These are phyloP conservation scores for Garrulus glandarius DNA, from an alignment of 2,797 vertebrate species.

Conservation along the genomic window DNA sequence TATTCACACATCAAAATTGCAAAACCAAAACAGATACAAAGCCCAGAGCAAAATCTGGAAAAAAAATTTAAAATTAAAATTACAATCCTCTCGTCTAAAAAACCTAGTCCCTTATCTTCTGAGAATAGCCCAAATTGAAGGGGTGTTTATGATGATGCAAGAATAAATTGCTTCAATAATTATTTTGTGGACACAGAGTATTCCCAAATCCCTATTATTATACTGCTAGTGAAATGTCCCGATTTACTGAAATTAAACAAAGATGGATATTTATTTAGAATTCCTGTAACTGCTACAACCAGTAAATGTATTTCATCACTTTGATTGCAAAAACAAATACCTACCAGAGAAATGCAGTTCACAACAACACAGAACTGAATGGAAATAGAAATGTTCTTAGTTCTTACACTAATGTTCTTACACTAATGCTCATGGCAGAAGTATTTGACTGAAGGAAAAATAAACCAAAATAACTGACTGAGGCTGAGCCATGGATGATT, in stretches of 20 bases:
- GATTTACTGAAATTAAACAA: slow-evolving; percentile 63
- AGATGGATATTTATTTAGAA: slow-evolving; percentile 60
- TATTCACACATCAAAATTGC: not conserved
- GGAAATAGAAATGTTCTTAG: slow-evolving; percentile 20
- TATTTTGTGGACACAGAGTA: not conserved
- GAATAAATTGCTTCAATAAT: slow-evolving; percentile 49
- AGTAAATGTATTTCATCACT: slow-evolving; percentile 60
- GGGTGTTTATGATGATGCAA: not conserved
- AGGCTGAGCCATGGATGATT: not conserved
- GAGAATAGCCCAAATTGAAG: slow-evolving; percentile 11
- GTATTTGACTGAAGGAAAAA: not conserved
- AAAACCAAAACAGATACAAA: not conserved
- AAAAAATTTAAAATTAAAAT: not conserved
- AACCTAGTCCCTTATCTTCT: slow-evolving; percentile 19
- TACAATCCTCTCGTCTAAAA: not conserved
- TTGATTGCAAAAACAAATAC: slow-evolving; percentile 63
- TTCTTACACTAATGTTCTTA: not conserved
- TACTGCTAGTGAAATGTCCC: slow-evolving; percentile 36
- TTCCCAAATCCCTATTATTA: slow-evolving; percentile 54
- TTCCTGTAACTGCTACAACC: slow-evolving; percentile 58
- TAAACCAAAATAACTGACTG: not conserved
- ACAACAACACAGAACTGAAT: slow-evolving; percentile 32
- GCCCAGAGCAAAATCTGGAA: not conserved
- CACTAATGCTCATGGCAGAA: not conserved
- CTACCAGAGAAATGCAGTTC: slow-evolving; percentile 31